Percentiles rank a stretch among this genome's conserved stretches.
phyloP scores from a whole-genome alignment of 2,797 vertebrate species.

The Nannoperca australis region DNA sequence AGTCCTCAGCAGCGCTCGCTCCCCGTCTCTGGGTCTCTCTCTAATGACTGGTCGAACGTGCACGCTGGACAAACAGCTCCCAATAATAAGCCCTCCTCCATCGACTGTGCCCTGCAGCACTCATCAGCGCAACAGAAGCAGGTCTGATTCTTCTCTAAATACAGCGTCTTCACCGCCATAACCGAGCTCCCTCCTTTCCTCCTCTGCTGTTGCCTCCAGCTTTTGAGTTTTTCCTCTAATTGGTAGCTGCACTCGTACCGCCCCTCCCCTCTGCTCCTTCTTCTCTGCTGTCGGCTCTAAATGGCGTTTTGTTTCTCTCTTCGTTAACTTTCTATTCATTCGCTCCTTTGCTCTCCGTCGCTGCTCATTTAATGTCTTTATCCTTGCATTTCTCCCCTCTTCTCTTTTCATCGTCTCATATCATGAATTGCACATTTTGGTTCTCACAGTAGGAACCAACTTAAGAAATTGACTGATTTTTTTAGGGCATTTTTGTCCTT shows the following conservation, averaged over 20 bases:
- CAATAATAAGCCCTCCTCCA: conserved; percentile 59
- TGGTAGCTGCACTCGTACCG: conserved; percentile 23
- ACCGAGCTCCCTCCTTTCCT: conserved; percentile 10
- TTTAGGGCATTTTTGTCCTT: conserved; percentile 37
- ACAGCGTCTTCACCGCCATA: conserved; percentile 5
- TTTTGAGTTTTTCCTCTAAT: conserved; percentile 60
- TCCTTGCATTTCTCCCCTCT: conserved; percentile 10
- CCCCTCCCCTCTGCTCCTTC: conserved; percentile 14
- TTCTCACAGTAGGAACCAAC: conserved; percentile 27
- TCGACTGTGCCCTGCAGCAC: conserved; percentile 62
- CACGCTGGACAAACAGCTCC: conserved; percentile 58
- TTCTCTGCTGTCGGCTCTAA: conserved; percentile 22
- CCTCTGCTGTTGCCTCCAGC: conserved; percentile 41
- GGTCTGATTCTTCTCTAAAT: conserved; percentile 33
- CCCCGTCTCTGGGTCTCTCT: conserved; percentile 33
- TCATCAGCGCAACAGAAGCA: conserved; percentile 35
- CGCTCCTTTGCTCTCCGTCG: conserved; percentile 6
- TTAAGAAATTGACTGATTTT: conserved; percentile 47
- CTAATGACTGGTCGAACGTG: conserved; percentile 69
- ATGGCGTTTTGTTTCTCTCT: conserved; percentile 36
- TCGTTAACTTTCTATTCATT: conserved; percentile 27
- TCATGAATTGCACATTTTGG: conserved; percentile 45
- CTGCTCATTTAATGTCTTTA: conserved; percentile 10
- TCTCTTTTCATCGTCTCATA: conserved; percentile 39
- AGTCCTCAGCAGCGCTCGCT: conserved; percentile 52